These are phyloP conservation scores for Protobothrops mucrosquamatus DNA, from an alignment of 2,113 vertebrate species.

Conservation along the genomic window DNA sequence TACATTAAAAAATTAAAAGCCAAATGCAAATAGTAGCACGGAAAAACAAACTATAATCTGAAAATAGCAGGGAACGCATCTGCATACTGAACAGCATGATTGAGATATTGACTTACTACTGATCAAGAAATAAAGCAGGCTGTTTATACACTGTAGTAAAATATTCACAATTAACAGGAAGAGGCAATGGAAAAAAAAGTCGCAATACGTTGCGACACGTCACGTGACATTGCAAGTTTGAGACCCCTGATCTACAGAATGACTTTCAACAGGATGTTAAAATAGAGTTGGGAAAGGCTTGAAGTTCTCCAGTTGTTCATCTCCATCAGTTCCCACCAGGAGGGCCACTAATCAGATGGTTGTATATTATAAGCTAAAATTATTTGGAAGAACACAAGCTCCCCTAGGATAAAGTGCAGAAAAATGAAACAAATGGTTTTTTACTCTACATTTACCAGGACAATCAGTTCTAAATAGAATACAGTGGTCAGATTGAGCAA, in stretches of 20 bases:
- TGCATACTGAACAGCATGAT: not conserved
- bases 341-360: not conserved
- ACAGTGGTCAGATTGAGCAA: slow-evolving; percentile 16
- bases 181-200: not conserved
- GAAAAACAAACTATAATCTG: slow-evolving; percentile 9
- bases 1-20: not conserved
- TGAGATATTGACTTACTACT: not conserved
- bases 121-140: not conserved
- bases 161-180: slow-evolving; percentile 17
- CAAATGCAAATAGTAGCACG: slow-evolving; percentile 11
- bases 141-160: slow-evolving; percentile 21
- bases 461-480: not conserved
- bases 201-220: too few species aligned
- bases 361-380: not conserved
- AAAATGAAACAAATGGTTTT: not conserved
- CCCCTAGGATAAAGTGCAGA: not conserved
- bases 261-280: not conserved
- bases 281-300: not conserved
- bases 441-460: not conserved
- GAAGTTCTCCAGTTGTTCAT: not conserved
- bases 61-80: slow-evolving; percentile 27
- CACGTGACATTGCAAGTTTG: too few species aligned
- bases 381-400: not conserved
- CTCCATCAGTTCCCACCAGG: not conserved
- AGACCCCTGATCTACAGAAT: not conserved